Conservation (phyloP, 2,888 invertebrate species). For the Bellardia pandia region DNA sequence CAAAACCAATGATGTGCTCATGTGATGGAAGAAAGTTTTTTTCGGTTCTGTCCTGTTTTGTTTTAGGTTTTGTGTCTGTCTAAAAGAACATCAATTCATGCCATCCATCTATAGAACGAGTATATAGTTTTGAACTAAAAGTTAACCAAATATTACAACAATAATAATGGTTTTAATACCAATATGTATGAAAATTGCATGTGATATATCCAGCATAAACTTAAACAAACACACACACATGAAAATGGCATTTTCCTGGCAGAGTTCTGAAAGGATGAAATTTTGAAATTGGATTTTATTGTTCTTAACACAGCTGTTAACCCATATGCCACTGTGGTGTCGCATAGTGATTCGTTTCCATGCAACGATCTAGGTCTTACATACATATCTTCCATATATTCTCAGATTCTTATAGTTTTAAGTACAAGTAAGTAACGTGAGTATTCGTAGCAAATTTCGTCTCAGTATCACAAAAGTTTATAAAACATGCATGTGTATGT, state of each 20-base stretch:
- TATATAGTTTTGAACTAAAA: constrained; percentile 7
- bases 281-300: too few species aligned
- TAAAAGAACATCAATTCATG: constrained; percentile 45
- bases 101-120: constrained; percentile 21
- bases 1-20: constrained; percentile 59
- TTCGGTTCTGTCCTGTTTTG: background rate
- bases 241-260: background rate
- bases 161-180: constrained; percentile 37
- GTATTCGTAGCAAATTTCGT: too few species aligned
- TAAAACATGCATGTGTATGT: too few species aligned
- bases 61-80: constrained; percentile 20
- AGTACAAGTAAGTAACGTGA: too few species aligned
- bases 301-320: too few species aligned
- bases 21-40: constrained; percentile 45
- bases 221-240: background rate
- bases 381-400: too few species aligned
- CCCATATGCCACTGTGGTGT: too few species aligned
- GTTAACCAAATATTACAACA: constrained; percentile 60
- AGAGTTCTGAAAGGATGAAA: background rate
- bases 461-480: too few species aligned
- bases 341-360: too few species aligned
- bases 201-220: constrained; percentile 1
- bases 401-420: too few species aligned
- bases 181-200: constrained; percentile 8
- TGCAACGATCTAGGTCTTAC: too few species aligned